Percentiles rank a stretch among this genome's conserved stretches.
These are phyloP conservation scores for Typhlomys cinereus DNA, from an alignment of 2,113 vertebrate genomes.

Conservation along the genomic window DNA sequence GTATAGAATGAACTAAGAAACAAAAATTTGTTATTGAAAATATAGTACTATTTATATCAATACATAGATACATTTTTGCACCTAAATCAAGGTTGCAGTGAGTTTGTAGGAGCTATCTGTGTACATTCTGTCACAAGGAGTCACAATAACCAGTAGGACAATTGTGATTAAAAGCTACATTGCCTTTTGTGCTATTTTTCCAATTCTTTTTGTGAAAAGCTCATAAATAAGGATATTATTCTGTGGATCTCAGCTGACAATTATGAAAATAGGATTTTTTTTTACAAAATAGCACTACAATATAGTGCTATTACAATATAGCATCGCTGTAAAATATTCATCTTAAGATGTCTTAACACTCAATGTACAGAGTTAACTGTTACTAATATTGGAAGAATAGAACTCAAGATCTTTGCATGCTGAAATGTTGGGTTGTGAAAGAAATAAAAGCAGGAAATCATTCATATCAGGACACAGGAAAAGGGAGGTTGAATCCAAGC, in stretches of 20 bases:
- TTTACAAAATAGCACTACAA: not conserved
- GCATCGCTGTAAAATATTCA: too few relatives aligned
- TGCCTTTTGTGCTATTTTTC: not conserved
- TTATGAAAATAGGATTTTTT: not conserved
- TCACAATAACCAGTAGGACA: not conserved
- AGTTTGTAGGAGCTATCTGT: not conserved
- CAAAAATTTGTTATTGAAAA: too few relatives aligned
- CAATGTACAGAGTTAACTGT: not conserved
- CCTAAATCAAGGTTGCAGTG: not conserved
- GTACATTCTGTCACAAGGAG: not conserved
- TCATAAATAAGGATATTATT: not conserved
- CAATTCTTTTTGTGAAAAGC: not conserved
- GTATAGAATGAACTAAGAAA: too few relatives aligned
- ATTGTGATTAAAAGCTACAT: not conserved
- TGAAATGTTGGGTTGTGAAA: not conserved
- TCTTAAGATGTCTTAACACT: not conserved
- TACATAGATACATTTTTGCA: not conserved
- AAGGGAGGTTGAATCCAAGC: not conserved
- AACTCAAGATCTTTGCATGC: not conserved
- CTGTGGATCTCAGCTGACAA: not conserved
- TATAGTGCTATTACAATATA: too few relatives aligned
- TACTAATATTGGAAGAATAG: too few relatives aligned
- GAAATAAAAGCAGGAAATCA: not conserved
- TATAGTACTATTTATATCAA: too few relatives aligned
- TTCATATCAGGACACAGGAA: rapidly evolving